These are phyloP conservation scores for Chalcis sispes DNA, from an alignment of 2,888 invertebrate species.

Conservation along the genomic window DNA sequence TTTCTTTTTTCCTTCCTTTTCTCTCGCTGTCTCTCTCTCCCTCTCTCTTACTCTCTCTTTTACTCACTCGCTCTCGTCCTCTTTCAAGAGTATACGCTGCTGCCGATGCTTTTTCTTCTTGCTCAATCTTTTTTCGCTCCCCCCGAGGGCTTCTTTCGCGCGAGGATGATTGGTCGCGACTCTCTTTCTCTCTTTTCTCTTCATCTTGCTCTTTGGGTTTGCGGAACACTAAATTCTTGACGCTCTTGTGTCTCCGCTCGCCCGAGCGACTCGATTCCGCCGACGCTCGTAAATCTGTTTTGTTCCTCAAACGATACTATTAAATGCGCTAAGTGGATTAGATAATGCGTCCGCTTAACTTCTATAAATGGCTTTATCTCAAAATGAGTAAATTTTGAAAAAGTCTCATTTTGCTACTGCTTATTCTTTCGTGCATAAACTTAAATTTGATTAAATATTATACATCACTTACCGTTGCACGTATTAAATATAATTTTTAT, in stretches of 20 bases:
- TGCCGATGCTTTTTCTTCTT: slow-evolving; percentile 37
- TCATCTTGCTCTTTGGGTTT: not conserved
- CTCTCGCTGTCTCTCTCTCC: slow-evolving; percentile 53
- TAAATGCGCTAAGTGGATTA: slow-evolving; percentile 48
- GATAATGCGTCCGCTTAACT: not conserved
- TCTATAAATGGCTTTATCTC: no score
- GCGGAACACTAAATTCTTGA: not conserved
- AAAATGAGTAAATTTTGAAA: no score
- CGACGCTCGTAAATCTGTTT: slow-evolving; percentile 50
- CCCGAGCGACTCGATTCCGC: slow-evolving; percentile 10
- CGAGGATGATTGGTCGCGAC: slow-evolving; percentile 48
- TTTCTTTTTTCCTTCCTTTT: slow-evolving; percentile 54
- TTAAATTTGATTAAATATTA: no score
- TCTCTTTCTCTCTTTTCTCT: no score
- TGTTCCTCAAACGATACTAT: slow-evolving; percentile 35
- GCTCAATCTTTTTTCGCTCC: slow-evolving; percentile 39
- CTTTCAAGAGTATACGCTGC: slow-evolving; percentile 9
- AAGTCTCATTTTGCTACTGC: no score
- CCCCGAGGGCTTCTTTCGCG: slow-evolving; percentile 33
- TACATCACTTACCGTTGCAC: no score
- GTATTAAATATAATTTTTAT: no score
- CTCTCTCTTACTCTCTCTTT: slow-evolving; percentile 20
- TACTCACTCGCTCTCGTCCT: not conserved
- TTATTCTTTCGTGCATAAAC: no score
- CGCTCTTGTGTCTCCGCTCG: not conserved